Evolutionary conservation across 1,140 invertebrate species (phyloP).

Genomic region (Augochlora pura): DNA sequence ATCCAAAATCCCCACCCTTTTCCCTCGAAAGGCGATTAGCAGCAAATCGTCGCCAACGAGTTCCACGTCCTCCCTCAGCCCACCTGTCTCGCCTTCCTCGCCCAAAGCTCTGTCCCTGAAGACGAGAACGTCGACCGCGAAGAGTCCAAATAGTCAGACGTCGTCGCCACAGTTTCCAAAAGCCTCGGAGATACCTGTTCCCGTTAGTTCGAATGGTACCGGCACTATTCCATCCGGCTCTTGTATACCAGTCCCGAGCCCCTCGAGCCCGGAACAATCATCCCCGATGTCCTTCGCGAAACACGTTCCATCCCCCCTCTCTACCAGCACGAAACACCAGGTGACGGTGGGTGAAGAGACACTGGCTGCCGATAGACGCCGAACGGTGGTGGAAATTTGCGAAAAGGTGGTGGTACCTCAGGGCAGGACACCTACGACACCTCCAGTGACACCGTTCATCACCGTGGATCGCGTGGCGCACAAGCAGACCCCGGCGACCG

Average conservation of each 20-base stretch:
- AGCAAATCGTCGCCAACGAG: slow-evolving; percentile 53
- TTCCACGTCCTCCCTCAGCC: slow-evolving; percentile 46
- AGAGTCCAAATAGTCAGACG: slow-evolving; percentile 25
- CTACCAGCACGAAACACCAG: slow-evolving; percentile 46
- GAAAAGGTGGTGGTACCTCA: slow-evolving; percentile 75
- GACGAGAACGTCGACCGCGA: slow-evolving; percentile 23
- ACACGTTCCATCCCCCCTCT: slow-evolving; percentile 4
- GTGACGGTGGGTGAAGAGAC: slow-evolving; percentile 44
- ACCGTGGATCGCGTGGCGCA: slow-evolving; percentile 68
- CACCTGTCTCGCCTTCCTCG: slow-evolving; percentile 39
- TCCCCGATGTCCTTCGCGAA: slow-evolving; percentile 22
- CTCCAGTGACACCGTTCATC: slow-evolving; percentile 72
- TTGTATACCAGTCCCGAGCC: slow-evolving; percentile 15
- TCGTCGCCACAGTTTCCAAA: slow-evolving; percentile 30
- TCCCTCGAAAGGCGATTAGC: slow-evolving; percentile 69
- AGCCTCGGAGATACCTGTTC: slow-evolving; percentile 68
- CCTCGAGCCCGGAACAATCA: slow-evolving; percentile 38
- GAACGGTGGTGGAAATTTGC: slow-evolving; percentile 75
- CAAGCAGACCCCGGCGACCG: slow-evolving; percentile 60
- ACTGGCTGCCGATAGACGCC: slow-evolving; percentile 59
- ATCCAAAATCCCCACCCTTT: slow-evolving; percentile 76
- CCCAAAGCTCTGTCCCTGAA: slow-evolving; percentile 34
- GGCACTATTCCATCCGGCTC: slow-evolving; percentile 15
- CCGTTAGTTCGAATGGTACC: slow-evolving; percentile 27
- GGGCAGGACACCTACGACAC: slow-evolving; percentile 59